Evolutionary conservation across 2,888 invertebrate species (phyloP), one percentile per base, ranked within the genome.

Genomic region (Hoplodrina blanda): DNA sequence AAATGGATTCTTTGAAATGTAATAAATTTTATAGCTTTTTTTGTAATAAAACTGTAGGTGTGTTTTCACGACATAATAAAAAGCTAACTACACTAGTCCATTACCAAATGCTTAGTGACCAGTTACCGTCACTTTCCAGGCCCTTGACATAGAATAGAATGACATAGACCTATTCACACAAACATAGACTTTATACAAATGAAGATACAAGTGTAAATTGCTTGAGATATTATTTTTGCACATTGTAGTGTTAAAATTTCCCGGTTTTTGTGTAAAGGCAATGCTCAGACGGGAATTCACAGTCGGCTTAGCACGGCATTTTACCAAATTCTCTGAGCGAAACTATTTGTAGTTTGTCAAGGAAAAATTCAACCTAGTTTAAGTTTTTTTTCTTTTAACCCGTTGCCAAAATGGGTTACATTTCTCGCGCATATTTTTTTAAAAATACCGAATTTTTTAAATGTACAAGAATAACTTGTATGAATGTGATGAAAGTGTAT

Each of bases 301-400:
- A 75, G 76, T 68, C 59, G 66, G 78, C 66, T 80, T 78, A 73
- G 54, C 76, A 67, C 50, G 59, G 74, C 64, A 73, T 79, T 84
- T 81, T 67, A 62, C 62, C 74, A 50, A 84, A 81, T 79, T 70
- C 56, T 66, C 69, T 69, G 44, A 67, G 62, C 30, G 13, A 44
- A 69, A 60, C 13, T 70, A 62, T 64, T 65, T 70, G 20, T 53
- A 59, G 62, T 69, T 66, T 15, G 52, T 59, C 49, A 49, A 41
- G 30, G 13, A 41, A 56, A 70, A 72, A 65, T 50, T n/a, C n/a
- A 15, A 17, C 6, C 52, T 13, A 11, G 30, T 10, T 64, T 37
- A 19, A 57, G 50, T 7, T 37, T 37, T 1, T 46, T 46, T 46
- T 41, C 8, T 46, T 46, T 46, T 4, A 4, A 17, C 17, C 4